Evolutionary conservation across 2,888 invertebrate genomes (phyloP).

Genomic region (Ennomos fuscantarius): DNA sequence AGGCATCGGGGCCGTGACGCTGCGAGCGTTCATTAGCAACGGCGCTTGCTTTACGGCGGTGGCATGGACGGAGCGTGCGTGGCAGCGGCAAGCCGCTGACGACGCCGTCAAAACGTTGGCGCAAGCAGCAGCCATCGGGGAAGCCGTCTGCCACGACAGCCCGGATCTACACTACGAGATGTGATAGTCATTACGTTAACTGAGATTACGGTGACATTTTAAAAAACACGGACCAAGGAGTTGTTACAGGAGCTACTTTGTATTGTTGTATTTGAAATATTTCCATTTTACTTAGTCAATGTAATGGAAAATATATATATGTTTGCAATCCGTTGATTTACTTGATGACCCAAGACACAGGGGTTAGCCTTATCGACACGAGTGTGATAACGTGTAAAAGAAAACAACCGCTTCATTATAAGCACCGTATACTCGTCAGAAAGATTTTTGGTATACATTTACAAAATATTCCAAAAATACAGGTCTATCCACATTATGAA

Average conservation of each 20-base stretch:
- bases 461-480: constrained; percentile 78
- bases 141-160: constrained; percentile 64
- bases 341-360: constrained; percentile 15
- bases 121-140: constrained; percentile 59
- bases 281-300: constrained; percentile 19
- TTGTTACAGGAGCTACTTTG: constrained; percentile 12
- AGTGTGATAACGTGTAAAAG: constrained; percentile 44
- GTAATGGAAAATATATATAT: constrained; percentile 24
- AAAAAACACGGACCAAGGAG: constrained; percentile 4
- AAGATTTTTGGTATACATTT: constrained; percentile 73
- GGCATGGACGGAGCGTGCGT: constrained; percentile 89
- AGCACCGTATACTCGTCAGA: constrained; percentile 76
- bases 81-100: constrained; percentile 64
- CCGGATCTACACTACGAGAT: constrained; percentile 65
- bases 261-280: constrained; percentile 9
- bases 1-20: constrained; percentile 91
- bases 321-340: constrained; percentile 28
- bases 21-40: constrained; percentile 96
- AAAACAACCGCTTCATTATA: constrained; percentile 56
- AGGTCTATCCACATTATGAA: constrained; percentile 78
- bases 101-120: constrained; percentile 50
- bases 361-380: constrained; percentile 24
- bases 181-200: constrained; percentile 34
- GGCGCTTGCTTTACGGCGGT: constrained; percentile 96
- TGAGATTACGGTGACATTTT: constrained; percentile 25